phyloP scores from a whole-genome alignment of 2,113 vertebrate species.

The Syngnathus typhle region DNA sequence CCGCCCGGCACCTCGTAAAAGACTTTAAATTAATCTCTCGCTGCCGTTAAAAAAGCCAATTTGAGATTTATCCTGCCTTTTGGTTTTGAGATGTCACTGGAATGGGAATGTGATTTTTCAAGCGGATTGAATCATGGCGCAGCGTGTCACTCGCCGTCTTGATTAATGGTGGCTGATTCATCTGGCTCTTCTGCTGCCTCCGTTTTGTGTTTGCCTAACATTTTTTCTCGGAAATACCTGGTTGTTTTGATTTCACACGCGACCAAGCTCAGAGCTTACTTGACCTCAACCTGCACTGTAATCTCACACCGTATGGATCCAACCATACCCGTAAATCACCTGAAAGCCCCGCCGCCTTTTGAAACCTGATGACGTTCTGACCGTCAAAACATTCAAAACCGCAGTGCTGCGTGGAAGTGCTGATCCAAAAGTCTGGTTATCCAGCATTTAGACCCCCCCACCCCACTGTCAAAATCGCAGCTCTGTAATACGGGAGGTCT shows the following conservation, averaged over 20 bases:
- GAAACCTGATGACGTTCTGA: neutral
- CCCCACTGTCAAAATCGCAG: neutral
- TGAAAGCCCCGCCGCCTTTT: neutral
- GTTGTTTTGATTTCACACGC: neutral
- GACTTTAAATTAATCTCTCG: neutral
- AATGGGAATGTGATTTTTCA: neutral
- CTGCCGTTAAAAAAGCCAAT: neutral
- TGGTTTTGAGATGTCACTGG: neutral
- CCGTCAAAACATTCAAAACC: neutral
- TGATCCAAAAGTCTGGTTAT: too few species aligned
- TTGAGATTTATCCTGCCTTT: neutral
- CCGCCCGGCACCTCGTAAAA: neutral
- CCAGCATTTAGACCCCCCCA: neutral
- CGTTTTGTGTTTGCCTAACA: neutral
- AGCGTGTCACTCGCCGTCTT: neutral
- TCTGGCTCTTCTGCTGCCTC: neutral
- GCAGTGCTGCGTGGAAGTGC: neutral
- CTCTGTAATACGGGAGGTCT: constrained; percentile 9
- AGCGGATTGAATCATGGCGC: neutral
- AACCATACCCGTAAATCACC: neutral
- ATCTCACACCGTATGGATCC: neutral
- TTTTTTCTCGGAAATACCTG: neutral
- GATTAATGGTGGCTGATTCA: neutral
- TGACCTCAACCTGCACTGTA: neutral
- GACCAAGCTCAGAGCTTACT: neutral